Evolutionary conservation across 2,888 invertebrate species (phyloP), one percentile per base, ranked within the genome.

Genomic region (Catocala sponsa): DNA sequence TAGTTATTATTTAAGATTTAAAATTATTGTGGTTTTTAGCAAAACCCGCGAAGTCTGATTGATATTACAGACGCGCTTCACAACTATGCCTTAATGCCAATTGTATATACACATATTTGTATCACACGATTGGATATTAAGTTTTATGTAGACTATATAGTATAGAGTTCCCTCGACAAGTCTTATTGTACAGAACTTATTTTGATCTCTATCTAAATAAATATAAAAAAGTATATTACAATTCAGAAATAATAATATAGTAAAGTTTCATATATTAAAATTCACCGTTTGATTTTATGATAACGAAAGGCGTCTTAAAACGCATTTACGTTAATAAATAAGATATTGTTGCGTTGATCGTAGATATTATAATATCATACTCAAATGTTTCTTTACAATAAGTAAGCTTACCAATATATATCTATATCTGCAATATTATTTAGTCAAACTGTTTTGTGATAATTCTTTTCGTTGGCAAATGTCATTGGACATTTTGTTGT

Each of bases 401-500:
- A 64, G 25, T 49, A 48, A 59, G 64, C 32, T 55, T 58, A 57
- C 50, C 55, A 66, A 38, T 41, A 49, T 41, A 49, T 55, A 59
- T 56, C 35, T 72, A 42, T 43, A 56, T 41, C 51, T 55, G 54
- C 53, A 58, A 56, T 61, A 58, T 38, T 64, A 11, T 62, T 68
- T 63, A 74, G 62, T 65, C 58, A 73, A 51, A 62, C 55, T 63
- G 33, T 59, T 65, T 60, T 74, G 74, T 72, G 75, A 74, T 74
- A 71, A 59, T 50, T 60, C 55, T 38, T 55, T 43, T 67, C 56
- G 47, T 49, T 35, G 52, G 13, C 63, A 55, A 59, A 57, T 10
- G 1, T 55, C 51, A 50, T 15, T 51, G 58, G 44, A 65, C 6
- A 44, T 54, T 59, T 66, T 61, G 63, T 42, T 55, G 47, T 44